These are phyloP conservation scores for Trichonephila inaurata DNA, from an alignment of 1,140 invertebrate species.

Conservation along the genomic window DNA sequence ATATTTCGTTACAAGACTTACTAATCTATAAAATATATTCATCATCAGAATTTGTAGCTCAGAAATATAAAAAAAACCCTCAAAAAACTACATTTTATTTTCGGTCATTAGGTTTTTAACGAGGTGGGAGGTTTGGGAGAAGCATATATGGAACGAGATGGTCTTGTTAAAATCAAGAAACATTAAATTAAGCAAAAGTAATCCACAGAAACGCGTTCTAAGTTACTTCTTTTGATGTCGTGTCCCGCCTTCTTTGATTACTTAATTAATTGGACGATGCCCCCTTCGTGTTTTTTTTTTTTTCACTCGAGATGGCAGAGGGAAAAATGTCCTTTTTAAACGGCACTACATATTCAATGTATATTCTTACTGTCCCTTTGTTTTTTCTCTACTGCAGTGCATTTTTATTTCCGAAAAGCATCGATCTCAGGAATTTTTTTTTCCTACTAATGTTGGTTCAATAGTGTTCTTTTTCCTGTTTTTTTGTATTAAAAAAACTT, in stretches of 20 bases:
- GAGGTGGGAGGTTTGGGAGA: neutral
- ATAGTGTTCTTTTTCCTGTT: neutral
- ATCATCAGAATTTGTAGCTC: neutral
- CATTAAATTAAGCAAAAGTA: slow-evolving; percentile 30
- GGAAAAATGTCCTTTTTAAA: neutral
- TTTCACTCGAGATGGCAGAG: neutral
- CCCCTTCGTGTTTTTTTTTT: neutral
- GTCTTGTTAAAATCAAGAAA: slow-evolving; percentile 5
- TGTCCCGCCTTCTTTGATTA: slow-evolving; percentile 48
- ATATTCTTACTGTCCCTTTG: neutral
- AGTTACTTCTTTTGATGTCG: neutral
- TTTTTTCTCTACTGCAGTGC: neutral
- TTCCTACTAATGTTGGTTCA: neutral
- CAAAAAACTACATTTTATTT: neutral
- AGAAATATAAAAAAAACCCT: neutral
- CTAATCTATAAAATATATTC: neutral
- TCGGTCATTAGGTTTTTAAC: slow-evolving; percentile 35
- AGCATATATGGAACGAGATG: neutral
- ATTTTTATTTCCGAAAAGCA: neutral
- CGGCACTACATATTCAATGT: neutral
- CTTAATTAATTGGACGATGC: slow-evolving; percentile 45
- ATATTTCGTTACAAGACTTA: neutral
- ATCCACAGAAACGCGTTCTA: neutral
- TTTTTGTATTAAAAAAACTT: neutral
- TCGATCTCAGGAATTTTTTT: neutral